Conservation (phyloP, 2,888 invertebrate species). For the Tetropium fuscum region DNA sequence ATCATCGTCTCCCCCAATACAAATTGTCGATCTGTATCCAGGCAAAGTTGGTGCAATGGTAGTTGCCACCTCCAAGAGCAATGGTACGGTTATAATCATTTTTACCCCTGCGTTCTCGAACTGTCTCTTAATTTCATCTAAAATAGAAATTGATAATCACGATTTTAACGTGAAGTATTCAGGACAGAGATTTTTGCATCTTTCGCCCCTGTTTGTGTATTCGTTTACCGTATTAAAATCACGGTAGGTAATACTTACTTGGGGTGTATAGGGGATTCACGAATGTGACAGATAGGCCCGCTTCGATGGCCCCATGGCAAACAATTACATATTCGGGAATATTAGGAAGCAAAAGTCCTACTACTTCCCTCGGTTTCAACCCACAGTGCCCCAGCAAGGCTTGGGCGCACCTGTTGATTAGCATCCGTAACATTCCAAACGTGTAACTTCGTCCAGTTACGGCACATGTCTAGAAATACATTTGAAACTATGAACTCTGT, state of each 20-base stretch:
- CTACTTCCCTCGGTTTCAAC: conserved; percentile 72
- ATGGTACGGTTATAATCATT: conserved; percentile 73
- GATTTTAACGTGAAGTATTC: too few relatives aligned
- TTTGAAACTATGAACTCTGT: too few relatives aligned
- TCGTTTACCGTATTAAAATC: too few relatives aligned
- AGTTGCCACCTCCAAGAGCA: conserved; percentile 72
- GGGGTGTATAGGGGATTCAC: conserved; percentile 78
- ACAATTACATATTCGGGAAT: conserved; percentile 77
- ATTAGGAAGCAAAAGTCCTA: conserved; percentile 78
- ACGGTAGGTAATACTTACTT: conserved; percentile 69
- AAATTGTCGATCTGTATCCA: conserved; percentile 73
- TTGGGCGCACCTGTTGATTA: conserved; percentile 71
- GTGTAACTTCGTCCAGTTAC: conserved; percentile 74
- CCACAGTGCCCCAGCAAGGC: conserved; percentile 70
- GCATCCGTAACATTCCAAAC: conserved; percentile 71
- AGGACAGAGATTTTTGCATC: too few relatives aligned
- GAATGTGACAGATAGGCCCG: conserved; percentile 76
- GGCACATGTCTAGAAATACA: conserved; percentile 74
- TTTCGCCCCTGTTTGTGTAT: too few relatives aligned
- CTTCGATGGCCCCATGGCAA: conserved; percentile 75
- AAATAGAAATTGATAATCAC: conserved; percentile 41
- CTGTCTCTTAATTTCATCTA: conserved; percentile 75
- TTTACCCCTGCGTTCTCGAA: conserved; percentile 74
- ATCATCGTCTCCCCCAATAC: conserved; percentile 73
- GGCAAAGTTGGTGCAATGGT: conserved; percentile 69